phyloP scores from a whole-genome alignment of 2,113 vertebrate species.

The Lipophrys pholis region DNA sequence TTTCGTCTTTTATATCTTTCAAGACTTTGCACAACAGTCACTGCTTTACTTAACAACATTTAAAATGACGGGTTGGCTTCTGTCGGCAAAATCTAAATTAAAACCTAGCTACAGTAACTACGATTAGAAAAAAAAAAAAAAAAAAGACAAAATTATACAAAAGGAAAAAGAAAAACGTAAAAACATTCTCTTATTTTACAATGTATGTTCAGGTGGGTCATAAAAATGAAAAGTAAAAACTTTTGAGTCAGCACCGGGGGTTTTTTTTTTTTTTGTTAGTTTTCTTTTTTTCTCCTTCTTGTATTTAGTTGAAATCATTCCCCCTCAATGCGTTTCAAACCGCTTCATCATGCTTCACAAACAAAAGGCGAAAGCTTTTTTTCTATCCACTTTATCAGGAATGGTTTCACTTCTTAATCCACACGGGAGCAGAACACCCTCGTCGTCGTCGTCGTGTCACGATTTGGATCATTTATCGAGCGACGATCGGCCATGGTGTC shows the following conservation, averaged over 20 bases:
- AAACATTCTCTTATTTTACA: slow-evolving; percentile 82
- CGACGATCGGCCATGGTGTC: neutral
- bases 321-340: slow-evolving; percentile 22
- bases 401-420: slow-evolving; percentile 24
- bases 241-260: slow-evolving; percentile 77
- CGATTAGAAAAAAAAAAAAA: slow-evolving; percentile 82
- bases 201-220: slow-evolving; percentile 80
- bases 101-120: slow-evolving; percentile 75
- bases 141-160: slow-evolving; percentile 78
- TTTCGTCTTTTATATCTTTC: slow-evolving; percentile 61
- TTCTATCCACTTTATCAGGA: slow-evolving; percentile 28
- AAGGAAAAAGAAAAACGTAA: slow-evolving; percentile 69
- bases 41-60: slow-evolving; percentile 83
- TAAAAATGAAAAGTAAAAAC: slow-evolving; percentile 77
- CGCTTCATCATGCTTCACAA: slow-evolving; percentile 42
- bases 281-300: slow-evolving; percentile 39
- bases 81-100: slow-evolving; percentile 71
- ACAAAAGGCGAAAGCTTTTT: slow-evolving; percentile 33
- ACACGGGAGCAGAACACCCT: too few species aligned
- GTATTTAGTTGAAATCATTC: slow-evolving; percentile 42
- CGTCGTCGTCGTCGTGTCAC: neutral
- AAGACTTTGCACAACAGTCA: slow-evolving; percentile 78
- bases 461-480: slow-evolving; percentile 8
- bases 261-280: slow-evolving; percentile 50
- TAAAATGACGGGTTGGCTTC: slow-evolving; percentile 78